phyloP scores from a whole-genome alignment of 2,113 vertebrate species.

The Diglossa brunneiventris region DNA sequence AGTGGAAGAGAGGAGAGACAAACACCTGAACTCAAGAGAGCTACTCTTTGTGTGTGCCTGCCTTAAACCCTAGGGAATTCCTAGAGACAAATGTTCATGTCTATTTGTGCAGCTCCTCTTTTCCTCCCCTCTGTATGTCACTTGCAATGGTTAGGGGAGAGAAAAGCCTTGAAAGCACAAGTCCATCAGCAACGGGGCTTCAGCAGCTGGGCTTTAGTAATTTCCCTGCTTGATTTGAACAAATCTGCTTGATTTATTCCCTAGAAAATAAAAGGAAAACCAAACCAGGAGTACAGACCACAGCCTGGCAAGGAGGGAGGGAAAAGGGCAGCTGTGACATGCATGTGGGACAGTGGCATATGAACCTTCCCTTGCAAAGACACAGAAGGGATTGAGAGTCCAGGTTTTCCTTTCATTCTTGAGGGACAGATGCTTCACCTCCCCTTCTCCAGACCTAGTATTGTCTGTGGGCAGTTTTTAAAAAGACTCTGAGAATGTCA shows the following conservation, averaged over 20 bases:
- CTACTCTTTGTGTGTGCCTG: neutral
- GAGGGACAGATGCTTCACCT: neutral
- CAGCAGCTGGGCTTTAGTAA: neutral
- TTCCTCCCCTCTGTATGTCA: neutral
- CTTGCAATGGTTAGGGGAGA: neutral
- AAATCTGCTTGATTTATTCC: neutral
- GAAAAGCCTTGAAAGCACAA: neutral
- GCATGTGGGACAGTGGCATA: neutral
- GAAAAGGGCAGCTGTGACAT: neutral
- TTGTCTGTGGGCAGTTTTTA: neutral
- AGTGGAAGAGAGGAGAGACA: neutral
- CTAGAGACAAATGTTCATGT: neutral
- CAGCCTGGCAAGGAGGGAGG: neutral
- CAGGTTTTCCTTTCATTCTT: neutral
- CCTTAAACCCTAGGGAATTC: neutral
- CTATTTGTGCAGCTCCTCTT: neutral
- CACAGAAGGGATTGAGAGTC: neutral
- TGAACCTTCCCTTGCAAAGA: neutral
- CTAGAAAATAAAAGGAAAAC: neutral
- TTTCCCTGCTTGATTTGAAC: neutral
- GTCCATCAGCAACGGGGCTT: neutral
- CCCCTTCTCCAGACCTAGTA: neutral
- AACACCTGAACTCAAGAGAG: neutral
- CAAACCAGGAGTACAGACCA: accelerated
- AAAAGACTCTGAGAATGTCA: neutral